Evolutionary conservation across 1,140 invertebrate genomes (phyloP), one percentile per base, ranked within the genome.

Genomic region (Aphidius ervi): DNA sequence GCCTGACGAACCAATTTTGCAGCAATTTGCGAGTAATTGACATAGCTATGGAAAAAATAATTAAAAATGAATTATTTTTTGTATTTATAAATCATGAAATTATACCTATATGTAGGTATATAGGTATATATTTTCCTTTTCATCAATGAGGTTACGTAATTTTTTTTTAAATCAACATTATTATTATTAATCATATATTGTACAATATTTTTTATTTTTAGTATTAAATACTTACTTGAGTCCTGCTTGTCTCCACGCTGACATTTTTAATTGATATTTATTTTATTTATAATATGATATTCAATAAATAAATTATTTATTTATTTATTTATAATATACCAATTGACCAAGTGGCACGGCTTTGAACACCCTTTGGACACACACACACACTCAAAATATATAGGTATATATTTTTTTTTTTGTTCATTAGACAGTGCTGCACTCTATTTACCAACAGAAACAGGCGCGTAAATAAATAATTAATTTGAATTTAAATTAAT

Each of bases 21-120:
- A 69, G 92, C 91, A 73, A 95, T 93, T 73, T 89, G 90, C 39
- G 93, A 95, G 74, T 93, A 97, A 80, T 93, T 92, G 77, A 96
- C 91, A 81, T 97, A 97, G 82, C 93, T 96, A 72, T 65, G 82
- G 83, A 61, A 65, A 63, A 55, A 64, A 57, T 49, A 60, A 31
- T 31, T 31, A 31, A 59, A 53, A 50, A 48, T 23, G 39, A 61
- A 46, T 64, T 53, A 55, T 52, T 59, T 62, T 31, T 62, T 56
- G 45, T 53, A 43, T 37, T 48, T 43, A 56, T 16, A 16, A 16
- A 16, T 16, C 16, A 16, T 16, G 16, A 16, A 16, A 16, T 16
- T 16, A 16, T 16, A n/a, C n/a, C n/a, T n/a, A n/a, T n/a, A n/a
- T n/a, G n/a, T n/a, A n/a, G n/a, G n/a, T n/a, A 16, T 16, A 16